Base-by-base conservation (phyloP, 2,888 invertebrate species). In the Sarcophaga variegata region DNA sequence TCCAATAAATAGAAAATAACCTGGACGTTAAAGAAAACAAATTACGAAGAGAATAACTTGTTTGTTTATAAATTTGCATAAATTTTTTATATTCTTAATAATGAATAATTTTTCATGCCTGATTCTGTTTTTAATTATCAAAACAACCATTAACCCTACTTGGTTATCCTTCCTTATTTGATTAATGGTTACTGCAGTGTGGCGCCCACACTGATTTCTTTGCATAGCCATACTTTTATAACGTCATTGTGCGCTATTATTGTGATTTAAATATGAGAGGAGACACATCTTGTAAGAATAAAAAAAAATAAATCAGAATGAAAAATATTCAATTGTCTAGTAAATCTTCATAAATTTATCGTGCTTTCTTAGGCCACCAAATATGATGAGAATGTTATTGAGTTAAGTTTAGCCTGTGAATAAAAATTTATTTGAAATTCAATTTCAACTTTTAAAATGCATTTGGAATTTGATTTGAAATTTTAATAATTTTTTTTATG, bases 141-240 rank as follows among this genome's bases (percentile, higher is more conserved):
- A 20, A 62, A 62, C 62, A 62, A 17, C 62, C 11, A 62, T 62
- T 62, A 64, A 64, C 47, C 69, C 47, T 69, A 54, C 54, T 69
- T 47, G 25, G 25, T 25, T 45, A 25, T 60, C 4, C n/a, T 62
- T 78, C 60, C 17, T 22, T 6, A 45, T 47, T 62, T 60, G 47
- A 69, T 59, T 67, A 22, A 59, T 45, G 45, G 69, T 37, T 37
- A 37, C 22, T 76, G 62, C 62, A 63, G 62, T 59, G 37, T 72
- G 66, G 74, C 81, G 74, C 74, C 75, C 83, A 83, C 74, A 79
- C 78, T 66, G 66, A 69, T 69, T n/a, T 10, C 5, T 63, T 72
- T 25, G 37, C n/a, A 71, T 60, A 72, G 66, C 14, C 71, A 80
- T 66, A 27, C 20, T 2, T 25, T n/a, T 22, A 72, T 70, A 79